Evolutionary conservation across 53 echinoderm and acorn worm species (phyloP).

Genomic region (Hippasteria phrygiana): DNA sequence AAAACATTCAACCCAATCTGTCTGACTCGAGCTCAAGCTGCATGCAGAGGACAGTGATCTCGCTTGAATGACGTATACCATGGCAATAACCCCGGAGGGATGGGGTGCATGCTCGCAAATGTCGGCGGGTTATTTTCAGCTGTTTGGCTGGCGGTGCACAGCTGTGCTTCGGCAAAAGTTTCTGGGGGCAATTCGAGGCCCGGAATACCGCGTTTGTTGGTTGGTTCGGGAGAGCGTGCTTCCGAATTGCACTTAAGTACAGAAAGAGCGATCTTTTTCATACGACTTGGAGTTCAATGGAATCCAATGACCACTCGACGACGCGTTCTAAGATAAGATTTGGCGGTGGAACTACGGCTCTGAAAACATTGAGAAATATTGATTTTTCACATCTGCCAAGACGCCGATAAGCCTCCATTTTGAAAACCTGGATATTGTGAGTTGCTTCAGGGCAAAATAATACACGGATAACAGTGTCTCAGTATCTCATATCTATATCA

Average conservation of each 20-base stretch:
- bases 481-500: too few relatives aligned
- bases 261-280: too few relatives aligned
- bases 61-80: neutral
- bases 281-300: neutral
- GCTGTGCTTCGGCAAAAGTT: neutral
- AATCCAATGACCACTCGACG: neutral
- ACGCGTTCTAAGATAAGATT: neutral
- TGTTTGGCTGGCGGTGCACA: conserved; percentile 36
- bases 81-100: neutral
- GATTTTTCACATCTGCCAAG: neutral
- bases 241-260: too few relatives aligned
- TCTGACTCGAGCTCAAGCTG: neutral
- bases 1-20: neutral
- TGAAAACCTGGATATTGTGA: too few relatives aligned
- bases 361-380: neutral
- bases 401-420: neutral
- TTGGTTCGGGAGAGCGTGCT: too few relatives aligned
- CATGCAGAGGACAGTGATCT: conserved; percentile 11
- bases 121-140: conserved; percentile 25
- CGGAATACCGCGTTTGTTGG: neutral
- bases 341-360: neutral
- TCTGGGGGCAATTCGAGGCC: neutral
- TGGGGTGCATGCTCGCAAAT: neutral
- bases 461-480: too few relatives aligned
- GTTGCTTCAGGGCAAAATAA: too few relatives aligned